Conservation (phyloP, 37 sponge, comb jelly and placozoan species). For the Beroe ovata region DNA sequence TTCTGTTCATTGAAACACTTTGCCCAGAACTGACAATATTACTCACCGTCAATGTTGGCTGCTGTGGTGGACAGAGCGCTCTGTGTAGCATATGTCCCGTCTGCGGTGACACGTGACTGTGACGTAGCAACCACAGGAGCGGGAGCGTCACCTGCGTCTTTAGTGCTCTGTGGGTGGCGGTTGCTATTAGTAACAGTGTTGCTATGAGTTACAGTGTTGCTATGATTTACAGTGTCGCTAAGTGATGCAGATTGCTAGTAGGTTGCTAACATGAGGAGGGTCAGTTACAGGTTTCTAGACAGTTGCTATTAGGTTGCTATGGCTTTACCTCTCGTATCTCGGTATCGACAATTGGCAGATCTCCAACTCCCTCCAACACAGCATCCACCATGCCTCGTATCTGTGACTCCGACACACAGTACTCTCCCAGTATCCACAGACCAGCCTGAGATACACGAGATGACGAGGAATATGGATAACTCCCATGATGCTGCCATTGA, state of each 20-base stretch:
- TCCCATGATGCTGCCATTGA: too few relatives aligned
- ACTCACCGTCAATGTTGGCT: conserved; percentile 71
- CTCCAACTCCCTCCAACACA: conserved; percentile 82
- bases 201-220: too few relatives aligned
- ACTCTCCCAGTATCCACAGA: conserved; percentile 98
- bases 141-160: background rate
- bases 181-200: too few relatives aligned
- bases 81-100: conserved; percentile 96
- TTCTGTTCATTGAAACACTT: too few relatives aligned
- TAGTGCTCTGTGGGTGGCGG: conserved; percentile 5
- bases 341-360: conserved; percentile 96
- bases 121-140: background rate
- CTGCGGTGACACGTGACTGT: conserved; percentile 81
- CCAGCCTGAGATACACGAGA: conserved; percentile 77
- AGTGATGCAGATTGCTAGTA: too few relatives aligned
- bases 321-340: conserved; percentile 84
- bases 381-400: conserved; percentile 81
- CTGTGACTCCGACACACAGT: conserved; percentile 85
- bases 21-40: too few relatives aligned
- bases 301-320: too few relatives aligned
- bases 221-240: too few relatives aligned
- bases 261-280: too few relatives aligned
- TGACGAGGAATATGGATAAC: too few relatives aligned
- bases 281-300: too few relatives aligned
- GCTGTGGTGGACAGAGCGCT: conserved; percentile 80